Evolutionary conservation across 2,113 vertebrate genomes (phyloP), one percentile per base, ranked within the genome.

Genomic region (Sprattus sprattus): DNA sequence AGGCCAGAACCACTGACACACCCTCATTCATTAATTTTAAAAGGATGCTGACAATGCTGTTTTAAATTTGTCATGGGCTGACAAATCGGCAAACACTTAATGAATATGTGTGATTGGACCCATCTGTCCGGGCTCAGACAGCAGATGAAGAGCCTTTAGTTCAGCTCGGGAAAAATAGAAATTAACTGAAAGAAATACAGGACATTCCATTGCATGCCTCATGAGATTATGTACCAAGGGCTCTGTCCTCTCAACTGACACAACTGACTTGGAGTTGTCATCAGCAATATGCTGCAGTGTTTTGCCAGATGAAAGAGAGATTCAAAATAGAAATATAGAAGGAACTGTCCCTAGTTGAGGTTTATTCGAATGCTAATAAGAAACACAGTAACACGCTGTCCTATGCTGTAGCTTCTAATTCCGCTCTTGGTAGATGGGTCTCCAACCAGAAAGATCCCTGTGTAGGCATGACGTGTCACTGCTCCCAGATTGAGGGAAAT

Each of bases 121-220:
- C 81, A 86, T 89, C 85, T 88, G 88, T 57, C 85, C 44, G 39
- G 6, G 80, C 46, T 84, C 10, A 54, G 75, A 44, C 45, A 80
- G 45, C 88, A 86, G 81, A 87, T 50, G 84, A 50, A 50, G 32
- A 60, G 54, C 54, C 54, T 60, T 60, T 22, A 0, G 5, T 60
- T 60, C 52, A 20, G 52, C 52, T 16, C 20, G 52, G 18, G 15
- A 20, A 20, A 57, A 57, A 20, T 60, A 22, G 20, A 60, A 0
- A 22, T 2, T 22, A 22, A 6, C 18, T 22, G 2, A 4, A 22
- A 60, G 20, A 60, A 60, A 5, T 6, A 22, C 3, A 20, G 54
- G 54, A 60, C 18, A 60, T 18, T 22, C 4, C 7, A 60, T 20
- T 20, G 39, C 39, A 39, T 39, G 1, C 9, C 54, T 20, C 6